Percentiles rank a stretch among this genome's conserved stretches.
Conservation (phyloP, 2,797 vertebrate genomes). For the Glyptemys insculpta region DNA sequence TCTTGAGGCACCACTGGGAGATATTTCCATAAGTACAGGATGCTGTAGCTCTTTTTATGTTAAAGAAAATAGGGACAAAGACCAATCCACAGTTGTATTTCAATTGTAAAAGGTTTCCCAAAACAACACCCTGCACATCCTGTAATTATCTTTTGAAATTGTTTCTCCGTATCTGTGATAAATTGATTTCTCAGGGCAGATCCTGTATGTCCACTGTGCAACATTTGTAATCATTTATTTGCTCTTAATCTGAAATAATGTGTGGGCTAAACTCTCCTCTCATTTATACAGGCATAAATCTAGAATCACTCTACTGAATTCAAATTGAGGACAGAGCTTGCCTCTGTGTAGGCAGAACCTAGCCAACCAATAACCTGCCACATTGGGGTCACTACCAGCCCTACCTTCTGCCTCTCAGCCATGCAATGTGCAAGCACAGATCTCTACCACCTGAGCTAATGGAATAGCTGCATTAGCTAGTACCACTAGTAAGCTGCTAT, state of each 20-base stretch:
- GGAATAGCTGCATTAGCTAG: background rate
- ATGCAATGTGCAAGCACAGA: background rate
- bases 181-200: background rate
- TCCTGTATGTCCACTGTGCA: background rate
- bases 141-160: background rate
- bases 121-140: background rate
- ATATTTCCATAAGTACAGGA: background rate
- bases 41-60: background rate
- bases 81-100: background rate
- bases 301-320: background rate
- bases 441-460: background rate
- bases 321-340: background rate
- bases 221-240: background rate
- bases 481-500: background rate
- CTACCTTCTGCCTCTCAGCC: rapidly evolving
- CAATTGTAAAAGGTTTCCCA: background rate
- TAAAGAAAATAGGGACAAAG: background rate
- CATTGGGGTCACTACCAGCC: background rate
- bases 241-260: background rate
- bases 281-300: background rate
- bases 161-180: background rate
- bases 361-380: background rate
- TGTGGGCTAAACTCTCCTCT: background rate
- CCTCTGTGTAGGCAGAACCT: background rate
- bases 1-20: background rate